Evolutionary conservation across 1,140 invertebrate genomes (phyloP).

Genomic region (Potamilus streckersoni): DNA sequence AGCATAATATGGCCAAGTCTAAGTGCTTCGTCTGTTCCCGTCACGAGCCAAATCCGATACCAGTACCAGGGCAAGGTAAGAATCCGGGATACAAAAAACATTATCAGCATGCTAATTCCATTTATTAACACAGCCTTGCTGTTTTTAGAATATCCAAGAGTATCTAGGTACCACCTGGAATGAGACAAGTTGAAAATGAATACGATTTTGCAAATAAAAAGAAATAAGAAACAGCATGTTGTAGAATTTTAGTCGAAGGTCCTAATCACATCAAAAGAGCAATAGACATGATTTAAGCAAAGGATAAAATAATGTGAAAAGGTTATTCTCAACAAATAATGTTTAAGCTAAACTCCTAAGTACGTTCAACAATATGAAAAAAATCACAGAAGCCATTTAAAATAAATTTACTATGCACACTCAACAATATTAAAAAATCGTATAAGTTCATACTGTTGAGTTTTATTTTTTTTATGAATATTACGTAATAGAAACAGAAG

Average conservation of each 20-base stretch:
- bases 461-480: background rate
- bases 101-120: conserved; percentile 60
- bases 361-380: background rate
- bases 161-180: conserved; percentile 62
- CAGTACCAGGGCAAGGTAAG: conserved; percentile 59
- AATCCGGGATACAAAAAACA: conserved; percentile 61
- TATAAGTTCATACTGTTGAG: background rate
- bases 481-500: background rate
- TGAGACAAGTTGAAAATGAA: background rate
- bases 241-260: background rate
- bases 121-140: conserved; percentile 53
- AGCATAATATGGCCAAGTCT: conserved; percentile 57
- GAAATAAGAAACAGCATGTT: background rate
- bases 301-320: background rate
- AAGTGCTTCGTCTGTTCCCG: conserved; percentile 47
- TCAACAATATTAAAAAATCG: background rate
- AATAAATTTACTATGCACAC: background rate
- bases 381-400: background rate
- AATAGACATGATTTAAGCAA: background rate
- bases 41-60: conserved; percentile 56
- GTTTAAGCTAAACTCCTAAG: background rate
- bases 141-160: conserved; percentile 47
- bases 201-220: background rate
- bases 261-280: background rate
- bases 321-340: background rate